Evolutionary conservation across 1,140 invertebrate genomes (phyloP), one percentile per base, ranked within the genome.

Genomic region (Zaprionus nigranus): DNA sequence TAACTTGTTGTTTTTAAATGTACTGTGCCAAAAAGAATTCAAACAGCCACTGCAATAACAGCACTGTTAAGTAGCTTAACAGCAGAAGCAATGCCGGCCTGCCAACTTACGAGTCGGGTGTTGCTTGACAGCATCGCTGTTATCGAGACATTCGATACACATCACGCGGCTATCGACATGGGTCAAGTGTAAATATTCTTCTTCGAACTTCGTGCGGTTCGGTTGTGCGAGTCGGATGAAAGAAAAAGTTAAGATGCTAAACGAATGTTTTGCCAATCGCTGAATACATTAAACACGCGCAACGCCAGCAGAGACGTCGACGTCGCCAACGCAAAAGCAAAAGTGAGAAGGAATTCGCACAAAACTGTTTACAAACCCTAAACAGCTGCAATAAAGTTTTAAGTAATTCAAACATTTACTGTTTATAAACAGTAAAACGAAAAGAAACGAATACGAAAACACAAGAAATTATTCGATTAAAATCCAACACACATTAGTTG

Each of bases 311-410:
- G 30, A 43, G 56, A 30, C 49, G n/a, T n/a, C 36, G 24, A 38
- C 56, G 34, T 30, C 34, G 26, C 49, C 20, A 56, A 38, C 24
- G 22, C 38, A 69, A 70, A 70, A 54, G 54, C 69, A 72, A 71
- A 76, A 64, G 68, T 71, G 24, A 43, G 51, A 15, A 40, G 22
- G 58, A 51, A 51, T 64, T 49, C 54, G 34, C 54, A 24, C 43
- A 53, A 62, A 59, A 12, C 38, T 54, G 36, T 51, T 40, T 51
- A 26, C 59, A 30, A 17, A 13, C 43, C 28, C 30, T 38, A 24
- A 71, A 64, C 73, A 71, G 54, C 68, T 76, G 62, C 49, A 43
- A 64, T 46, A 49, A 62, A 75, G 40, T 26, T 69, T 36, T 40
- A 70, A 72, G 26, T 34, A 46, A 70, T 49, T 63, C 36, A 66